Evolutionary conservation across 2,797 vertebrate genomes (phyloP).

Genomic region (Streptopelia turtur): DNA sequence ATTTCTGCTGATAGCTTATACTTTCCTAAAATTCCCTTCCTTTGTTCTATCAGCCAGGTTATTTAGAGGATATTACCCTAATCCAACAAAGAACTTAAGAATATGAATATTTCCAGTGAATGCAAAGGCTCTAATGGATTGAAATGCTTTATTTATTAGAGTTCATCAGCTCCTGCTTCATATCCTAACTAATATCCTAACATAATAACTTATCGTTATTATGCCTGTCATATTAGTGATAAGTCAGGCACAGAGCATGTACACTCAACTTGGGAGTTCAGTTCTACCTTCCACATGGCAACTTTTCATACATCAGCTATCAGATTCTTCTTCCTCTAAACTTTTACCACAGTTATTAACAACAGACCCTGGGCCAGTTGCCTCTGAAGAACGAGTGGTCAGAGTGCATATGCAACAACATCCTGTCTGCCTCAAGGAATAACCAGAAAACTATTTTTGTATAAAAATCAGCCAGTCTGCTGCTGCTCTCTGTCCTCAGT

Average conservation of each 20-base stretch:
- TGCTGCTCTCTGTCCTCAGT: not conserved
- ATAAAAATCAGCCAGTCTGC: not conserved
- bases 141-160: conserved; percentile 28
- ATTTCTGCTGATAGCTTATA: conserved; percentile 20
- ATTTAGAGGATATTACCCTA: not conserved
- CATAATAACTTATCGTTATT: not conserved
- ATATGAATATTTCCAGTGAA: not conserved
- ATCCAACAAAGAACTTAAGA: not conserved
- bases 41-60: conserved; percentile 33
- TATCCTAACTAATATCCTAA: not conserved
- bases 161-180: not conserved
- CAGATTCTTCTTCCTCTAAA: not conserved
- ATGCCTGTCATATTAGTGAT: not conserved
- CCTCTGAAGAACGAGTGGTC: rapidly evolving
- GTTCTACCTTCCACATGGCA: not conserved
- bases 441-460: not conserved
- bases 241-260: rapidly evolving
- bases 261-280: not conserved
- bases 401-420: not conserved
- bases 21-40: not conserved
- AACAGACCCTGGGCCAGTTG: not conserved
- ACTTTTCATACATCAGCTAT: not conserved
- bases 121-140: conserved; percentile 6
- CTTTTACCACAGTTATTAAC: not conserved
- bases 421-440: not conserved